Conservation (phyloP, 2,888 invertebrate species). For the Lasioglossum morio region DNA sequence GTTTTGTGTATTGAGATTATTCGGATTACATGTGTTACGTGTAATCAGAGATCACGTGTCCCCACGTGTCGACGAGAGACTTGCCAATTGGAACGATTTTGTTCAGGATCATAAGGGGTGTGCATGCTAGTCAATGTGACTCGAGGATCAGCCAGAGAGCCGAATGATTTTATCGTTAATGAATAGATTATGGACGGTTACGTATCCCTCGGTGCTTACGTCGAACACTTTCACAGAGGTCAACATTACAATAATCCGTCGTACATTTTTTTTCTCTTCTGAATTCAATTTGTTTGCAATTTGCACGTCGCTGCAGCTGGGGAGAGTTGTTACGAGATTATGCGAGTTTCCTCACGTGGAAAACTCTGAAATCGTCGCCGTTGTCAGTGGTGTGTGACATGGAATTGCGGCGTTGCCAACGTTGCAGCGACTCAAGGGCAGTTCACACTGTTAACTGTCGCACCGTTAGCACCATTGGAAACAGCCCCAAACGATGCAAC, state of each 20-base stretch:
- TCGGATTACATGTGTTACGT: conserved; percentile 3
- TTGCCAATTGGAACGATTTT: neutral
- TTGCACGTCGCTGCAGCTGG: too few species aligned
- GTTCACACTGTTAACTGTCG: conserved; percentile 28
- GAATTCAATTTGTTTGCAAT: neutral
- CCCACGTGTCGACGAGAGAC: neutral
- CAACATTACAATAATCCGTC: neutral
- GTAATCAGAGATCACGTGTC: conserved; percentile 14
- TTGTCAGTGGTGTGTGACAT: conserved; percentile 66
- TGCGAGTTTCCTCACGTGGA: conserved; percentile 64
- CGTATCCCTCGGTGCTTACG: neutral
- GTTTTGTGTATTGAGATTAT: neutral
- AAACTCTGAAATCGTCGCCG: conserved; percentile 66
- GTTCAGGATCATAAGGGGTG: neutral
- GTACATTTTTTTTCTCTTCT: neutral
- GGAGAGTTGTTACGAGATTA: conserved; percentile 44
- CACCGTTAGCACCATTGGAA: too few species aligned
- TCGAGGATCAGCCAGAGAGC: neutral
- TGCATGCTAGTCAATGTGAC: neutral
- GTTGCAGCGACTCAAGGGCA: conserved; percentile 66
- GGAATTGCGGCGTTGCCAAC: conserved; percentile 69
- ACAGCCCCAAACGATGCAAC: too few species aligned
- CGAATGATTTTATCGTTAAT: conserved; percentile 9
- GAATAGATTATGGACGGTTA: neutral
- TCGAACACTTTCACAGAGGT: neutral